Evolutionary conservation across 2,888 invertebrate species (phyloP).

Genomic region (Heliconius aoede): DNA sequence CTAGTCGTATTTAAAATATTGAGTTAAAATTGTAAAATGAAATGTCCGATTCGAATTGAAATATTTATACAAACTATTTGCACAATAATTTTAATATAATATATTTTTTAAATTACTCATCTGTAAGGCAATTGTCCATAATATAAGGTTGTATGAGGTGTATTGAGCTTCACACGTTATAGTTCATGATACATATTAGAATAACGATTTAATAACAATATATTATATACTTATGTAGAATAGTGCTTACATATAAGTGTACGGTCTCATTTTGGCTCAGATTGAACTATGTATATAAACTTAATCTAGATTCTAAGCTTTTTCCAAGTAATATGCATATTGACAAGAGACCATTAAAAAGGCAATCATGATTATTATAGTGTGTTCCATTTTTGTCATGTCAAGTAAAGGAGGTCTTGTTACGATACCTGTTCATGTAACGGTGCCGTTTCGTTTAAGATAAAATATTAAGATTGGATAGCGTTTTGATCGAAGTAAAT

Average conservation of each 20-base stretch:
- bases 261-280: slow-evolving; percentile 40
- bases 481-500: slow-evolving; percentile 8
- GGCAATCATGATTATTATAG: slow-evolving; percentile 33
- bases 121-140: not conserved
- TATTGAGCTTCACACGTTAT: not conserved
- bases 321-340: slow-evolving; percentile 37
- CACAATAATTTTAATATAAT: too few relatives aligned
- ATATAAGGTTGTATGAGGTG: not conserved
- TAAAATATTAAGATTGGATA: slow-evolving; percentile 23
- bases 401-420: slow-evolving; percentile 29
- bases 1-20: too few relatives aligned
- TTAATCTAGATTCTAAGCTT: slow-evolving; percentile 25
- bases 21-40: too few relatives aligned
- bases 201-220: not conserved
- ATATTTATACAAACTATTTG: too few relatives aligned
- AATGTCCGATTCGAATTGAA: too few relatives aligned
- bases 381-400: slow-evolving; percentile 28
- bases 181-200: not conserved
- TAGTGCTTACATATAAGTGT: slow-evolving; percentile 16
- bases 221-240: not conserved
- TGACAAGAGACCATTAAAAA: slow-evolving; percentile 37
- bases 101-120: too few relatives aligned
- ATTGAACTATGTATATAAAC: slow-evolving; percentile 33
- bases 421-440: slow-evolving; percentile 27
- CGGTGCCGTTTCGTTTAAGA: slow-evolving; percentile 23